Evolutionary conservation across 2,797 vertebrate species (phyloP).

Genomic region (Fringilla coelebs): DNA sequence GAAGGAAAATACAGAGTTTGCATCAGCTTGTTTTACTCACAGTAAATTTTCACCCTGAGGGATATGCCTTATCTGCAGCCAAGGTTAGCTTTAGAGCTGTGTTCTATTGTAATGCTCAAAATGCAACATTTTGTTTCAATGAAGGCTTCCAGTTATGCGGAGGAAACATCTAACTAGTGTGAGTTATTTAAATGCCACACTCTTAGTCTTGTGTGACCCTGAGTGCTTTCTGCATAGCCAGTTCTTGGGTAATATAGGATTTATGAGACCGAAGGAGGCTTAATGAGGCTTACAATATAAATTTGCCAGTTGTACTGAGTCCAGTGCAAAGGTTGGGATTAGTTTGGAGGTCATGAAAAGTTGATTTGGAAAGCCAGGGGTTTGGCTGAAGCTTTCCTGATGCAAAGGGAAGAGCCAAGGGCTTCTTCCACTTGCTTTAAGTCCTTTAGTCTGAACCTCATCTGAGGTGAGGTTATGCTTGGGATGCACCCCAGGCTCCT

Average conservation of each 20-base stretch:
- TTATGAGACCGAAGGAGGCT: slow-evolving; percentile 13
- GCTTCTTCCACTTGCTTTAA: background rate
- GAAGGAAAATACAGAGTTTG: background rate
- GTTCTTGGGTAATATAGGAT: background rate
- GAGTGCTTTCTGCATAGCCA: background rate
- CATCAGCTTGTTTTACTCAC: slow-evolving; percentile 22
- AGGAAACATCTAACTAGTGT: slow-evolving; percentile 20
- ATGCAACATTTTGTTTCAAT: slow-evolving; percentile 6
- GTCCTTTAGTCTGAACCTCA: background rate
- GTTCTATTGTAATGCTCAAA: background rate
- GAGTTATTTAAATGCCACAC: background rate
- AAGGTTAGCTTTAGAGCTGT: background rate
- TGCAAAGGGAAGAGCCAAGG: background rate
- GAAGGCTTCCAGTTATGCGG: background rate
- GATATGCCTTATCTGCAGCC: background rate
- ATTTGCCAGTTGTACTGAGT: slow-evolving; percentile 26
- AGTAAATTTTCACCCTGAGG: background rate
- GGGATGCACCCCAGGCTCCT: background rate
- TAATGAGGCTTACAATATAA: background rate
- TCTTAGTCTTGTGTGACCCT: background rate
- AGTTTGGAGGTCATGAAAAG: slow-evolving; percentile 10
- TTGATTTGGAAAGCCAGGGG: background rate
- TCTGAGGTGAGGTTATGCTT: background rate
- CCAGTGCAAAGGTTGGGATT: slow-evolving; percentile 15
- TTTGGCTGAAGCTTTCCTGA: background rate